A percentile compares a stretch with the other conserved stretches of the same genome.
Conservation (phyloP, 2,113 vertebrate species). For the Oncorhynchus masou region DNA sequence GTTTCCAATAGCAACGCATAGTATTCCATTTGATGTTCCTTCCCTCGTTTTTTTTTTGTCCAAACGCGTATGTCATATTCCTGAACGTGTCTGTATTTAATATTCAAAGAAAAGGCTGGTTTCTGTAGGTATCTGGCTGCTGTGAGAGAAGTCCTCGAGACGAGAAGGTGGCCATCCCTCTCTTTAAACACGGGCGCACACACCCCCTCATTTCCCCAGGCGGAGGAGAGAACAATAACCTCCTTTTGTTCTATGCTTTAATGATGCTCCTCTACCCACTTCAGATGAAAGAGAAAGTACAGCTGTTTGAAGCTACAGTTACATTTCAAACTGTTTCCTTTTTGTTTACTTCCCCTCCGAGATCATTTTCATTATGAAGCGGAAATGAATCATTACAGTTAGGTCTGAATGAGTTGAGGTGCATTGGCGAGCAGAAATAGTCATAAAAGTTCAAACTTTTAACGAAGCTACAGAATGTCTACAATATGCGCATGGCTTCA, state of each 20-base stretch:
- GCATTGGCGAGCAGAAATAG: background rate
- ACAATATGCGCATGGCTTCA: background rate
- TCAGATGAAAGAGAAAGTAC: conserved; percentile 14
- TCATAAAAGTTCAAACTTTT: background rate
- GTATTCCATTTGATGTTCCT: too few species aligned
- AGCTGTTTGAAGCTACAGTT: conserved; percentile 40
- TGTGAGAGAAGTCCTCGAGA: background rate
- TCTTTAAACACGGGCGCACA: background rate
- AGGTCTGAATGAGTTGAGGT: background rate
- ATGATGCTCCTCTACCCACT: conserved; percentile 13
- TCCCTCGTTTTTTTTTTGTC: too few species aligned
- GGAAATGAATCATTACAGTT: background rate
- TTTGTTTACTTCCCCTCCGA: conserved; percentile 2
- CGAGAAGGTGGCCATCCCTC: conserved; percentile 8
- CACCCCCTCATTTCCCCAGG: background rate
- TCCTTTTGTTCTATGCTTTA: conserved; percentile 22
- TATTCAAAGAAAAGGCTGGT: too few species aligned
- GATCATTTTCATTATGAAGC: too few species aligned
- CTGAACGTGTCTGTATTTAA: too few species aligned
- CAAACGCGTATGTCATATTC: too few species aligned
- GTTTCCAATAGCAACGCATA: too few species aligned
- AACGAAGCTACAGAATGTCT: background rate
- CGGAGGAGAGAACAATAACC: background rate
- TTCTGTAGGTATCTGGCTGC: too few species aligned
- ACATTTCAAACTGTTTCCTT: background rate